Evolutionary conservation across 2,797 vertebrate genomes (phyloP), one percentile per base, ranked within the genome.

Genomic region (Pangasius krempfi): DNA sequence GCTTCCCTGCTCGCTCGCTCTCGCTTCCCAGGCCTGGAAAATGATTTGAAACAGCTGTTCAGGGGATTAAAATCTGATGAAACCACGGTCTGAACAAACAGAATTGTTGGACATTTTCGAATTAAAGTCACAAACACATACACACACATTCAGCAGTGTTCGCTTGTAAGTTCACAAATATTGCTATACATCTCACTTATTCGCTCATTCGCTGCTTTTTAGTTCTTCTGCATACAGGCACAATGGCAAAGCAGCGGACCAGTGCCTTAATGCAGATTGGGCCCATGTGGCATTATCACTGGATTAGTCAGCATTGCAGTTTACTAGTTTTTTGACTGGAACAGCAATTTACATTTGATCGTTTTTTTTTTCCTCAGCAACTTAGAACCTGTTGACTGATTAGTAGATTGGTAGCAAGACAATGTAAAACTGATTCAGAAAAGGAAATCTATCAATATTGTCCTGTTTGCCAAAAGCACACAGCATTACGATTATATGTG

Each of bases 1-100:
- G 75, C 62, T 66, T 62, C 80, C 87, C 85, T 62, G 37, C 54
- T 80, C 66, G 30, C 75, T 2, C 72, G 64, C 85, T 76, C 62
- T 86, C 86, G 44, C 89, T 89, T 93, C 89, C 93, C 90, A 90
- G 93, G 93, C 92, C 94, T 94, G 93, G 93, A 94, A 92, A 95
- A 94, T 94, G 93, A 95, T 92, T 95, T 94, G 90, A 93, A 95
- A 92, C 95, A 96, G 94, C 95, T 96, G 95, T 93, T 95, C 83
- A 58, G 91, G 84, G 93, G 95, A 95, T 96, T 95, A 93, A 93
- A 94, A 95, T 94, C 91, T 90, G 92, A 94, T 93, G 93, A 94
- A 94, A 91, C 88, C 86, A 1, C 89, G 92, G 92, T 94, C 92
- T 94, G 93, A 94, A 93, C 92, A 93, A 94, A 95, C 93, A 94